phyloP scores from a whole-genome alignment of 2,797 vertebrate species.

The Pempheris klunzingeri region DNA sequence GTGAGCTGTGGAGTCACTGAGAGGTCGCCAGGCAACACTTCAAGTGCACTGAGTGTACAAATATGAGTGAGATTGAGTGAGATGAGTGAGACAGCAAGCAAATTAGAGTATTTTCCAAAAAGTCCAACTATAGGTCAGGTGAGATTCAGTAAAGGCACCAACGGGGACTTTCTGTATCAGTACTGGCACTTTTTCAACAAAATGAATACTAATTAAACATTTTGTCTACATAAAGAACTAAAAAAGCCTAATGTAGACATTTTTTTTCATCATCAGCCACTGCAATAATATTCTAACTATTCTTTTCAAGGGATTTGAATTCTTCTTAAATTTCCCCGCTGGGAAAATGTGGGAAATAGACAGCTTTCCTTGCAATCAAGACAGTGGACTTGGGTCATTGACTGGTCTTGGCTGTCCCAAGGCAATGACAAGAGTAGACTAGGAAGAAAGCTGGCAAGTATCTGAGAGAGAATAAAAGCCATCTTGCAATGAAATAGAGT shows the following conservation, averaged over 20 bases:
- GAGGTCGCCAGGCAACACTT: not conserved
- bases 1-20: conserved; percentile 5
- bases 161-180: not conserved
- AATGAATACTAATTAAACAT: not conserved
- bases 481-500: conserved; percentile 3
- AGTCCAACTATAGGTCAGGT: not conserved
- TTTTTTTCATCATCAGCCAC: not conserved
- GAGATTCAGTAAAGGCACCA: not conserved
- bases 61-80: not conserved
- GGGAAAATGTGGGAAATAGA: conserved; percentile 21
- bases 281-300: not conserved
- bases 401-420: conserved; percentile 30
- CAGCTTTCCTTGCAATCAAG: conserved; percentile 5
- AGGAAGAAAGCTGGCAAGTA: conserved; percentile 23
- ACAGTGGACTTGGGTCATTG: conserved; percentile 23
- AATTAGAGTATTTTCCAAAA: not conserved
- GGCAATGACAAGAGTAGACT: conserved; percentile 16
- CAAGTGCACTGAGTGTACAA: not conserved
- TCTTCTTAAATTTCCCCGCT: not conserved
- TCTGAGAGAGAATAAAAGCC: not conserved
- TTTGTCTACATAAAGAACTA: not conserved
- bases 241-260: not conserved
- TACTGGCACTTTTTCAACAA: not conserved
- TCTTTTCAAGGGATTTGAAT: not conserved
- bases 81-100: not conserved